Evolutionary conservation across 2,113 vertebrate genomes (phyloP).

Genomic region (Barnardius zonarius): DNA sequence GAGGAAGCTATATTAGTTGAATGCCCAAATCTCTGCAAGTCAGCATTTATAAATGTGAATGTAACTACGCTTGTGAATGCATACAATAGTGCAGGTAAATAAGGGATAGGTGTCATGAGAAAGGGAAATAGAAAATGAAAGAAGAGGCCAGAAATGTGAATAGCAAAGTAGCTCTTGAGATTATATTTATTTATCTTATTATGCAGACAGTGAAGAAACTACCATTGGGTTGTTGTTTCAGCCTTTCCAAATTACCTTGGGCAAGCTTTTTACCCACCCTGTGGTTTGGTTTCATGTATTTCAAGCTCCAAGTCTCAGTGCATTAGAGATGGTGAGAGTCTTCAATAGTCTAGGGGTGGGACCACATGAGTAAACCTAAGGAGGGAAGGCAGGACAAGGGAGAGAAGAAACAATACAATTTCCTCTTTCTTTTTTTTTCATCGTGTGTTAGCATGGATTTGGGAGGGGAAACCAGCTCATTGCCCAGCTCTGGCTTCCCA

Average conservation of each 20-base stretch:
- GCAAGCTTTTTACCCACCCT: not conserved
- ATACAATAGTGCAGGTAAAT: not conserved
- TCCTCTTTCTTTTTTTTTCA: not conserved
- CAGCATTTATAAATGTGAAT: not conserved
- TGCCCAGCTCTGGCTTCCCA: not conserved
- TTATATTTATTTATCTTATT: too few relatives aligned
- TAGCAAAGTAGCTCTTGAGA: not conserved
- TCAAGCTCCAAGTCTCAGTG: not conserved
- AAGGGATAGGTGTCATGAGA: not conserved
- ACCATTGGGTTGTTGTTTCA: not conserved
- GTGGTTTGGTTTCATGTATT: fast-evolving
- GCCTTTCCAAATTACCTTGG: not conserved
- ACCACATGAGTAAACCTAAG: not conserved
- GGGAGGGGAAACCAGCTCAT: not conserved
- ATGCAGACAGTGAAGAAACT: not conserved
- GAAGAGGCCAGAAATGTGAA: not conserved
- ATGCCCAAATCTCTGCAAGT: not conserved
- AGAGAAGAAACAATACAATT: not conserved
- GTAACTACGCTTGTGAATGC: not conserved
- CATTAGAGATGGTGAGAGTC: not conserved
- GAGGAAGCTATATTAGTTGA: not conserved
- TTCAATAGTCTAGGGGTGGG: not conserved
- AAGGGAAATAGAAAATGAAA: not conserved
- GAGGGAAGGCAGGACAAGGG: not conserved
- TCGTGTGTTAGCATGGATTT: not conserved